Conservation (phyloP, 2,113 vertebrate genomes). For the Pteruthius melanotis region DNA sequence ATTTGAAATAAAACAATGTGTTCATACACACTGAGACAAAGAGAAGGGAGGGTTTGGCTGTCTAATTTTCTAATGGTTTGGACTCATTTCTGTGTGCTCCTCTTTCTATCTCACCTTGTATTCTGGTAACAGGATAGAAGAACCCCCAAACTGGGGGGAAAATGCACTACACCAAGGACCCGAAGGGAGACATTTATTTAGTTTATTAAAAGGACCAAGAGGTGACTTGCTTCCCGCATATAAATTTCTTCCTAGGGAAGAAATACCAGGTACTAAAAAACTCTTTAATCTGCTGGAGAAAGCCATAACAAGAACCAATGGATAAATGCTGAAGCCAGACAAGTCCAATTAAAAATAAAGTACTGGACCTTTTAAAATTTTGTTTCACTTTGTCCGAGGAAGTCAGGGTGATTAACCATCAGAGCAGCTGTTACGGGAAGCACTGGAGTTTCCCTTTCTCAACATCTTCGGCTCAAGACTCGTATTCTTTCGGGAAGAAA, state of each 20-base stretch:
- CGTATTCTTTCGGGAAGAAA: background rate
- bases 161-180: background rate
- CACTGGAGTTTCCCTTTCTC: background rate
- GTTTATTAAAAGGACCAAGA: constrained; percentile 14
- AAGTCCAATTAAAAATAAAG: constrained; percentile 40
- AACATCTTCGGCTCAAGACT: background rate
- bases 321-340: constrained; percentile 5
- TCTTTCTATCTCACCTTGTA: background rate
- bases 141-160: background rate
- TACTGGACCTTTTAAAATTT: background rate
- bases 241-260: background rate
- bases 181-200: background rate
- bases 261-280: constrained; percentile 1
- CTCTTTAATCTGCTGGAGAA: background rate
- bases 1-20: background rate
- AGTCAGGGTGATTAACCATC: constrained; percentile 21
- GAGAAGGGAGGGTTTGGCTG: background rate
- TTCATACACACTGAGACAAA: background rate
- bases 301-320: background rate
- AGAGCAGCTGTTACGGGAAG: constrained; percentile 11
- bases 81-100: background rate
- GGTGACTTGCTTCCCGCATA: background rate
- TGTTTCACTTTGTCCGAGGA: background rate
- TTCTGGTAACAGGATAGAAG: background rate
- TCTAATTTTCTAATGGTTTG: constrained; percentile 9